A percentile compares a stretch with the other conserved stretches of the same genome.
These are phyloP conservation scores for Prunella fulvescens DNA, from an alignment of 2,113 vertebrate species.

Conservation along the genomic window DNA sequence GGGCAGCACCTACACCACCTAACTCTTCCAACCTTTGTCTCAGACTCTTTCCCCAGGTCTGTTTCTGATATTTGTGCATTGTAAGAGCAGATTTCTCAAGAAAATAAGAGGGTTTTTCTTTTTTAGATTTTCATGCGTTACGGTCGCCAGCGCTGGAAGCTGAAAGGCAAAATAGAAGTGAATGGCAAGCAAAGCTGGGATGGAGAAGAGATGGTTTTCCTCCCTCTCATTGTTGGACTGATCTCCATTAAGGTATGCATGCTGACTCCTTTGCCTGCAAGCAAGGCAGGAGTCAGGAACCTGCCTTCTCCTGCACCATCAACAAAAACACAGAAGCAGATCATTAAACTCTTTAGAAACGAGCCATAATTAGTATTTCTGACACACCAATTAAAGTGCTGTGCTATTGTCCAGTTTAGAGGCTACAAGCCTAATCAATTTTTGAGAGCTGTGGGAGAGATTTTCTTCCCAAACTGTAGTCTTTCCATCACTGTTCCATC, in stretches of 20 bases:
- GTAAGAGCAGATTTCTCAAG: not conserved
- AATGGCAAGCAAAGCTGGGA: slow-evolving; percentile 98
- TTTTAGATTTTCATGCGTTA: slow-evolving; percentile 96
- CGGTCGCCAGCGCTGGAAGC: slow-evolving; percentile 93
- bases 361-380: not conserved
- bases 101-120: not conserved
- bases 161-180: slow-evolving; percentile 95
- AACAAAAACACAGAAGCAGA: not conserved
- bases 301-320: not conserved
- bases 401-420: not conserved
- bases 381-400: not conserved
- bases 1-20: not conserved
- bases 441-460: not conserved
- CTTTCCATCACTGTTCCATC: not conserved
- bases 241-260: slow-evolving; percentile 93
- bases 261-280: not conserved
- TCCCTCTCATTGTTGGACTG: slow-evolving; percentile 89
- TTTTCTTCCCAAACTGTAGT: not conserved
- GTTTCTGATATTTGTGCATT: not conserved
- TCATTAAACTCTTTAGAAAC: not conserved
- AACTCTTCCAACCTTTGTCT: not conserved
- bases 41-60: not conserved
- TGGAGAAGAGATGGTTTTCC: slow-evolving; percentile 91
- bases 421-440: not conserved
- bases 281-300: not conserved